These are phyloP conservation scores for Gymnoscelis rufifasciata DNA, from an alignment of 2,888 invertebrate species.

Conservation along the genomic window DNA sequence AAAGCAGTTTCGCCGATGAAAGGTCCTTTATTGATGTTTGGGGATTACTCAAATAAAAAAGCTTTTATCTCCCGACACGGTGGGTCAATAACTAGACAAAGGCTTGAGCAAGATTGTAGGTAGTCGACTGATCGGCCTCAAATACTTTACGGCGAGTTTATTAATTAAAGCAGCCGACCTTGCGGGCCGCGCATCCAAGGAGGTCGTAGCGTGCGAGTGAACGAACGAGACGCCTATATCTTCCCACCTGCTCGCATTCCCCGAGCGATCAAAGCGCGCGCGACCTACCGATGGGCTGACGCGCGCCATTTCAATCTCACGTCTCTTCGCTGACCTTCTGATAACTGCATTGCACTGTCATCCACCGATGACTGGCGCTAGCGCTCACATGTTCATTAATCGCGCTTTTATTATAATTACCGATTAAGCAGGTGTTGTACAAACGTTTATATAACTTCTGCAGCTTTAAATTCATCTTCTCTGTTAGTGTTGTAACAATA, in stretches of 20 bases:
- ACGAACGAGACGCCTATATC: slow-evolving; percentile 47
- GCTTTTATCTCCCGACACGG: slow-evolving; percentile 47
- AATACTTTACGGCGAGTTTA: slow-evolving; percentile 79
- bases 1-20: slow-evolving; percentile 15
- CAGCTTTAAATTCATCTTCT: neutral
- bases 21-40: slow-evolving; percentile 24
- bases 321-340: slow-evolving; percentile 76
- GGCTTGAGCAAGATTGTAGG: slow-evolving; percentile 71
- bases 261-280: slow-evolving; percentile 38
- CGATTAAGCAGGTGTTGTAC: neutral
- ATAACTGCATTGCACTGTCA: slow-evolving; percentile 68
- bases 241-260: slow-evolving; percentile 27
- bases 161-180: slow-evolving; percentile 79
- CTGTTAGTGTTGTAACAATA: neutral
- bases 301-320: slow-evolving; percentile 62
- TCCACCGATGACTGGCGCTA: slow-evolving; percentile 28
- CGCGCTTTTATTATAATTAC: neutral
- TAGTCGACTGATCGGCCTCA: slow-evolving; percentile 75
- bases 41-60: slow-evolving; percentile 50
- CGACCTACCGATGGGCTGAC: slow-evolving; percentile 51
- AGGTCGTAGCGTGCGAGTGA: slow-evolving; percentile 66
- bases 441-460: neutral
- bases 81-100: slow-evolving; percentile 77
- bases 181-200: slow-evolving; percentile 77
- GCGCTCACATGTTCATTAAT: slow-evolving; percentile 7